phyloP scores from a whole-genome alignment of 1,140 invertebrate species.

The Aphelinus certus region DNA sequence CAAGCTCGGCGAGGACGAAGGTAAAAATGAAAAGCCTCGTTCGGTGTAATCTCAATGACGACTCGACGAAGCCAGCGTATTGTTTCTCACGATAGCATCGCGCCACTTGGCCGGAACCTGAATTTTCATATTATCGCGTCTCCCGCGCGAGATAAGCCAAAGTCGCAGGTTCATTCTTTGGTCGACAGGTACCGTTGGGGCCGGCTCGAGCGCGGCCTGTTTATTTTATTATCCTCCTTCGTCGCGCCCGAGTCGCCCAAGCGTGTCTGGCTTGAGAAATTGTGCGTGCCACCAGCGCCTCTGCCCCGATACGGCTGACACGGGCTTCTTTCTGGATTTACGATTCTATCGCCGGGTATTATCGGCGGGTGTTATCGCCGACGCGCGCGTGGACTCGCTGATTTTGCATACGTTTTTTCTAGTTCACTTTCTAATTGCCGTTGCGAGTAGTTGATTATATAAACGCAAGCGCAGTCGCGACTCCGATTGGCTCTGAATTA shows the following conservation, averaged over 20 bases:
- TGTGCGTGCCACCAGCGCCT: too few relatives aligned
- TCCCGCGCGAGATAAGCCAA: conserved; percentile 17
- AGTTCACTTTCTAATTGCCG: too few relatives aligned
- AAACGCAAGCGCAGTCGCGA: too few relatives aligned
- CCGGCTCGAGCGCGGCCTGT: neutral
- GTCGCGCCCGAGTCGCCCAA: neutral
- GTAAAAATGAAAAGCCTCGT: too few relatives aligned
- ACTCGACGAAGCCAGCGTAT: too few relatives aligned
- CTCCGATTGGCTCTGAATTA: too few relatives aligned
- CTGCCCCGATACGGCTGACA: too few relatives aligned
- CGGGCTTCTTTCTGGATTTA: too few relatives aligned
- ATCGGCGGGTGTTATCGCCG: conserved; percentile 10
- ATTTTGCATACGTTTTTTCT: neutral
- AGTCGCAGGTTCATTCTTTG: conserved; percentile 17
- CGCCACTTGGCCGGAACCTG: conserved; percentile 7
- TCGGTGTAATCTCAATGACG: too few relatives aligned
- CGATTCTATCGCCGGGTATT: neutral
- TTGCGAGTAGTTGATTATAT: too few relatives aligned
- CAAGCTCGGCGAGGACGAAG: too few relatives aligned
- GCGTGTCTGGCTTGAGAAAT: neutral
- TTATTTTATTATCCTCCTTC: conserved; percentile 11
- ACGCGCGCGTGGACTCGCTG: neutral
- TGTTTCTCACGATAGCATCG: neutral
- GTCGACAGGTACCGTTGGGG: neutral
- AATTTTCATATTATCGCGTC: conserved; percentile 41